A percentile compares a stretch with the other conserved stretches of the same genome.
Evolutionary conservation across 2,113 vertebrate genomes (phyloP).

Genomic region (Eudyptes chrysolophus): DNA sequence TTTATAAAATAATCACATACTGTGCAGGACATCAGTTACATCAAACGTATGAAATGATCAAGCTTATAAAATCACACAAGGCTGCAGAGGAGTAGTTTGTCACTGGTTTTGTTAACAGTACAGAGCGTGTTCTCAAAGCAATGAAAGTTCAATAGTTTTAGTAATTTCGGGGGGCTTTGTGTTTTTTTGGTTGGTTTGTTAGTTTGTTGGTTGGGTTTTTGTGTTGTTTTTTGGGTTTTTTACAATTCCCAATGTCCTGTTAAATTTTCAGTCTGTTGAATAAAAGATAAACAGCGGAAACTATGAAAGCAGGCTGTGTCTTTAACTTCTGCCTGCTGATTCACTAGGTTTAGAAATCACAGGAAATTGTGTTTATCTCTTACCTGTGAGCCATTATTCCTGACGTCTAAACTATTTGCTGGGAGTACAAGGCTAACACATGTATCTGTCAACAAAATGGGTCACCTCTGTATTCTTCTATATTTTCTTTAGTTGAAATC

Average conservation of each 20-base stretch:
- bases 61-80: not conserved
- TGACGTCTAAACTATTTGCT: conserved; percentile 22
- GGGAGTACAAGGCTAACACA: conserved; percentile 5
- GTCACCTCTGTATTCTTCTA: conserved; percentile 38
- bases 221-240: not conserved
- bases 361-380: conserved; percentile 12
- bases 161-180: too few relatives aligned
- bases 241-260: not conserved
- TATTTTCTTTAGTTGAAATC: conserved; percentile 58
- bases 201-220: not conserved
- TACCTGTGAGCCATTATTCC: conserved; percentile 1
- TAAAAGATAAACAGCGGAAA: not conserved
- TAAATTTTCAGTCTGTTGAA: not conserved
- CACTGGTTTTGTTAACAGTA: not conserved
- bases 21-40: not conserved
- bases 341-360: not conserved
- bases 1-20: not conserved
- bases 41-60: not conserved
- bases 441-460: conserved; percentile 42
- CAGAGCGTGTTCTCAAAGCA: not conserved
- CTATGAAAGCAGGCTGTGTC: not conserved
- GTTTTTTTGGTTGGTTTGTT: not conserved
- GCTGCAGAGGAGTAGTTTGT: not conserved
- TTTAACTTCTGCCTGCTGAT: not conserved
- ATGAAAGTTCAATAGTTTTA: not conserved